phyloP scores from a whole-genome alignment of 2,797 vertebrate genomes.

The Rhabdomys pumilio region DNA sequence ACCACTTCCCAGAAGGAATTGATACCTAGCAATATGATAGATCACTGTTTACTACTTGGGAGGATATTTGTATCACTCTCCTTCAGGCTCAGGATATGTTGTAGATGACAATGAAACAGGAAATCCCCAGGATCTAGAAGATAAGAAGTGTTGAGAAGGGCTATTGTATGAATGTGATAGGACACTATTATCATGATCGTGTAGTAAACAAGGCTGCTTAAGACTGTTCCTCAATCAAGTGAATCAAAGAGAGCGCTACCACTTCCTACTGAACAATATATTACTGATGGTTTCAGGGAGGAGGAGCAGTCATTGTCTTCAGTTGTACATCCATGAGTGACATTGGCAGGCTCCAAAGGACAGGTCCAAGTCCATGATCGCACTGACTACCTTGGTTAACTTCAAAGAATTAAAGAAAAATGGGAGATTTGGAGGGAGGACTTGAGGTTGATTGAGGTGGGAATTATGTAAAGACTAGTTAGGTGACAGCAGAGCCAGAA shows the following conservation, averaged over 20 bases:
- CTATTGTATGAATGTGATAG: not conserved
- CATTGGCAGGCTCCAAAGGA: not conserved
- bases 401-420: not conserved
- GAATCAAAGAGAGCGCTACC: not conserved
- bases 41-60: not conserved
- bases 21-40: not conserved
- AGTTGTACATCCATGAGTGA: not conserved
- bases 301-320: not conserved
- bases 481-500: not conserved
- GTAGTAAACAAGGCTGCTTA: not conserved
- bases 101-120: not conserved
- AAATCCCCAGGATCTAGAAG: not conserved
- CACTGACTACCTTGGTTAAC: not conserved
- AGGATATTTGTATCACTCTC: not conserved
- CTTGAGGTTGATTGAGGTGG: not conserved
- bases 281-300: not conserved
- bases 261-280: not conserved
- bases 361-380: not conserved
- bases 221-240: not conserved
- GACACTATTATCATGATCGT: not conserved
- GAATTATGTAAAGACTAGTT: not conserved
- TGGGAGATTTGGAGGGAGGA: not conserved
- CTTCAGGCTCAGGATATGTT: not conserved
- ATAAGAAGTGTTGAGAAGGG: not conserved
- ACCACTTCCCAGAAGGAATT: too few relatives aligned